Base-by-base conservation (phyloP, 2,888 invertebrate genomes). In the Nephrotoma guestfalica region DNA sequence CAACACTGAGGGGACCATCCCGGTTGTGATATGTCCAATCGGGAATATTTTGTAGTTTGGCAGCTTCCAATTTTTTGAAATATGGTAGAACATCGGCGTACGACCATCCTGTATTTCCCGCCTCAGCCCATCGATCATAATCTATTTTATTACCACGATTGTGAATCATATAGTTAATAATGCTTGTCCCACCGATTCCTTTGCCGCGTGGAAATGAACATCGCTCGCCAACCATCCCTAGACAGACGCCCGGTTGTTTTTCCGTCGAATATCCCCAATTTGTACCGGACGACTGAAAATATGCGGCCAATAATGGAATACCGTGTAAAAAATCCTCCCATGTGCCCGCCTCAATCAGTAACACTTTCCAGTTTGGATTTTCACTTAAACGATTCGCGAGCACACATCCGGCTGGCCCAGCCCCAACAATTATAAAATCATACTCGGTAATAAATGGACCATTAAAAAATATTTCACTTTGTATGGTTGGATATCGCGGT, bases 341-440 rank as follows among this genome's bases (percentile, higher is more conserved):
- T 4, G 90, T 90, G 0, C 93, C 93, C 0, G 93, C 93, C 88
- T 93, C 93, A 7, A 93, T 89, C 0, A 93, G 89, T 30, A 93
- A 90, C 0, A 93, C 92, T 4, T 90, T 91, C 92, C 92, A 92
- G 4, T 91, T 88, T 71, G 90, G 90, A 88, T 91, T 90, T 89
- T 92, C 92, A 0, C 91, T 89, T 85, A 92, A 89, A 0, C 92
- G 90, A 87, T 91, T 91, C 2, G 92, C 92, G 42, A 92, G 87
- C 2, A 91, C 91, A 88, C 91, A 90, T 84, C 96, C 96, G 89
- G 97, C 97, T 5, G 97, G 97, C 42, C 97, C 97, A 0, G 95
- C 95, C 4, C 97, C 97, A 11, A 97, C 94, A 84, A 97, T 93
- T 88, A 97, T 96, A 89, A 97, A 97, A 90, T 97, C 96, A 89